phyloP scores from a whole-genome alignment of 2,888 invertebrate genomes.

The Rhogogaster chlorosoma region DNA sequence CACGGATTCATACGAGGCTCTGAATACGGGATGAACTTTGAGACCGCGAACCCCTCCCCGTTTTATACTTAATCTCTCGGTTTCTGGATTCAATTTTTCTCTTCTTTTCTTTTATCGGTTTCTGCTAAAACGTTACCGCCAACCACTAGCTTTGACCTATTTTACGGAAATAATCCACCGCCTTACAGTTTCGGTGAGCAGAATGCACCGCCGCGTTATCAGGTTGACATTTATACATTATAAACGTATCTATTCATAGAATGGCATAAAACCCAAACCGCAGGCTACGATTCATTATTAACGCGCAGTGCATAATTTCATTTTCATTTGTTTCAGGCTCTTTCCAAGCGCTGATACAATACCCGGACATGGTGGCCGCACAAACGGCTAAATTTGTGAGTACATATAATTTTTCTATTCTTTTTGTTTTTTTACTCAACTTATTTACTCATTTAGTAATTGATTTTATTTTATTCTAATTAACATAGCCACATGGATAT shows the following conservation, averaged over 20 bases:
- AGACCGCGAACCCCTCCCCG: not conserved
- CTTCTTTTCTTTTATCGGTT: not conserved
- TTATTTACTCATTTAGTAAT: not conserved
- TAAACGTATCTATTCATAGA: not conserved
- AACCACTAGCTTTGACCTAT: not conserved
- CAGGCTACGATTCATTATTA: not conserved
- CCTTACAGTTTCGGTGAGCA: not conserved
- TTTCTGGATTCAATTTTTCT: conserved; percentile 1
- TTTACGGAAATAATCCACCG: not conserved
- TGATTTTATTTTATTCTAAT: not conserved
- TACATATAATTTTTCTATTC: conserved; percentile 64
- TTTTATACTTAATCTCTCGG: not conserved
- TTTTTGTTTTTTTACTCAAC: not conserved
- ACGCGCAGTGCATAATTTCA: conserved; percentile 37
- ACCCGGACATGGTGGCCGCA: conserved; percentile 97
- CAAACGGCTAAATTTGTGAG: conserved; percentile 97
- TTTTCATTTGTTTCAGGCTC: conserved; percentile 85
- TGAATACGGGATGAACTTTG: not conserved
- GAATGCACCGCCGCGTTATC: not conserved
- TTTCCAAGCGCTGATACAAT: conserved; percentile 99
- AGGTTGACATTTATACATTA: not conserved
- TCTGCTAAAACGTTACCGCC: not conserved
- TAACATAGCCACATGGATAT: not conserved
- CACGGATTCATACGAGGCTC: not conserved
- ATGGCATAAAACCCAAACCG: not conserved